Percentiles rank a stretch among this genome's conserved stretches.
Conservation (phyloP, 2,113 vertebrate species). For the Lynx canadensis region DNA sequence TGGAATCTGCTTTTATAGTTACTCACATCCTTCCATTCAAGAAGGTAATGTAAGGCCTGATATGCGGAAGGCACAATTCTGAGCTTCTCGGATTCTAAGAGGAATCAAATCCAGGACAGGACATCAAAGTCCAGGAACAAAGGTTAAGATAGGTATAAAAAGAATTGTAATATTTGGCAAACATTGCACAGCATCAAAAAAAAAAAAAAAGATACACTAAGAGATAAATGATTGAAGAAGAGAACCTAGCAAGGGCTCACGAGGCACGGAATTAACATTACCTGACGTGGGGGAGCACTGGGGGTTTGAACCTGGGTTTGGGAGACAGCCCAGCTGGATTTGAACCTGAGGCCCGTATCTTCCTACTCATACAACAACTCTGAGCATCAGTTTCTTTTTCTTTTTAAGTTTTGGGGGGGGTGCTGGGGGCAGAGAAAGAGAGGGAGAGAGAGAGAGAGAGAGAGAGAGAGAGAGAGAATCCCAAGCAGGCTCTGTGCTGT, state of each 20-base stretch:
- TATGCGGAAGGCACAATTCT: neutral
- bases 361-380: neutral
- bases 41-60: neutral
- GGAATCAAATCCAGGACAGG: neutral
- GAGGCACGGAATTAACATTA: neutral
- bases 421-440: too few relatives aligned
- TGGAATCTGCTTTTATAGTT: neutral
- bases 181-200: neutral
- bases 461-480: too few relatives aligned
- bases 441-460: too few relatives aligned
- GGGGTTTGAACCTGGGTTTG: neutral
- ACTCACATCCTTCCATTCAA: neutral
- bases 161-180: neutral
- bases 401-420: too few relatives aligned
- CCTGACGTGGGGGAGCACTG: neutral
- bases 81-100: neutral
- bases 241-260: neutral
- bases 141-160: neutral
- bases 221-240: neutral
- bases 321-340: neutral
- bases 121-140: neutral
- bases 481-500: too few relatives aligned
- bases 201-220: neutral
- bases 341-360: neutral
- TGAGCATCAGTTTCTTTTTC: neutral